Evolutionary conservation across 2,797 vertebrate genomes (phyloP).

Genomic region (Clarias platycephalus): DNA sequence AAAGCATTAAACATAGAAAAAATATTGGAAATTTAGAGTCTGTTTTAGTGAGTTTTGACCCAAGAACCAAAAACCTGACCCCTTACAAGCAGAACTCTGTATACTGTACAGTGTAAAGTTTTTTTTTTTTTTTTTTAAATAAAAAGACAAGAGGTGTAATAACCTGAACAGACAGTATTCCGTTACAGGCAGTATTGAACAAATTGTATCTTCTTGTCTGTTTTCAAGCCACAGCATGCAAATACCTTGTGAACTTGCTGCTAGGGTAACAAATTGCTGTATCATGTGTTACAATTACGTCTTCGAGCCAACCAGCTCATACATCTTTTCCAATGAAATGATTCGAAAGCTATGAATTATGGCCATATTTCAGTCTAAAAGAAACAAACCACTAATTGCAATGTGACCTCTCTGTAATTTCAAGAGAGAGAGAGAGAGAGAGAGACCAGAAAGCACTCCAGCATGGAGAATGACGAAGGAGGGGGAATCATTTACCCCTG

Average conservation of each 20-base stretch:
- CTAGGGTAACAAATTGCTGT: conserved; percentile 79
- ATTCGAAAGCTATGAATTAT: conserved; percentile 85
- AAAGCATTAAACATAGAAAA: conserved; percentile 54
- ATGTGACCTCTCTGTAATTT: conserved; percentile 78
- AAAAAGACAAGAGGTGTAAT: conserved; percentile 60
- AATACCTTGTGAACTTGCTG: conserved; percentile 76
- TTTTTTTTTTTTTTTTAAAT: conserved; percentile 57
- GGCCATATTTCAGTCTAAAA: conserved; percentile 84
- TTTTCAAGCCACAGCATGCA: conserved; percentile 66
- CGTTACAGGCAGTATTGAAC: conserved; percentile 67
- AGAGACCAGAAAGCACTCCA: too few species aligned
- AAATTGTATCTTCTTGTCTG: conserved; percentile 61
- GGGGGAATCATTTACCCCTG: conserved; percentile 83
- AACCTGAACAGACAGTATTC: conserved; percentile 64
- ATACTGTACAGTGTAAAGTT: neutral
- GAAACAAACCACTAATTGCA: conserved; percentile 84
- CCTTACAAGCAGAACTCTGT: conserved; percentile 62
- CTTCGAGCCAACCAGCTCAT: conserved; percentile 67
- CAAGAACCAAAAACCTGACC: conserved; percentile 64
- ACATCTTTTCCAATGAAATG: conserved; percentile 72
- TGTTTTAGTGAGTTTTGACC: conserved; percentile 57
- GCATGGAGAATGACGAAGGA: conserved; percentile 32
- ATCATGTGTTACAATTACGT: conserved; percentile 82
- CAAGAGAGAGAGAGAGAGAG: conserved; percentile 54
- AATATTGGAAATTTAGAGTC: conserved; percentile 46